Evolutionary conservation across 2,113 vertebrate genomes (phyloP), one percentile per base, ranked within the genome.

Genomic region (Nerophis lumbriciformis): DNA sequence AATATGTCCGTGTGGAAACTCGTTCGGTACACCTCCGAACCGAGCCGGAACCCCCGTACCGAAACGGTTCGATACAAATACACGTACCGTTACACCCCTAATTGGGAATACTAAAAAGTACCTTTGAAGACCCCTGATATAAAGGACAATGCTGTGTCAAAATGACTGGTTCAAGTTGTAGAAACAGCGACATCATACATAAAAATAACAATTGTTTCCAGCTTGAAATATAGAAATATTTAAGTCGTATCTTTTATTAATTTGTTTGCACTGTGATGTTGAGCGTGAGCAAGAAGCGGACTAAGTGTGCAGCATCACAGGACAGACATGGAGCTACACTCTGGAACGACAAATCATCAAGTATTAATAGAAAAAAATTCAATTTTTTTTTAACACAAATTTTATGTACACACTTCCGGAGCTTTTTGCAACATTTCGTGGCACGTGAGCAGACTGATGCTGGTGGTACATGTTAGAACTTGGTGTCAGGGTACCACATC

Each of bases 341-440:
- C 63, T 45, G 0, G 62, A 71, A 69, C 64, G 16, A 82, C 81
- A 80, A 66, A 48, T 54, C 15, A 81, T 78, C 69, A 62, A 52
- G 80, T 42, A 70, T 59, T 10, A 1, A 60, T n/a, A 48, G 12
- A 59, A 47, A 59, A 8, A 44, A 35, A 36, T n/a, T n/a, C n/a
- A n/a, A n/a, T n/a, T 42, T 19, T 59, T 47, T 59, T 56, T 16
- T 12, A 42, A 19, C 8, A 36, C 8, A 5, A 13, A n/a, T 59
- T n/a, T 48, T 81, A 87, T 88, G 56, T 86, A 87, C 84, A 89
- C 57, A 77, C 79, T 81, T 88, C 82, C 78, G 83, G 77, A 87
- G 69, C 55, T 72, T 81, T 70, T 58, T 59, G 84, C 81, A 79
- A 64, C 76, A 66, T 54, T 49, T 68, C 48, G 65, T 75, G 66